Evolutionary conservation across 2,888 invertebrate genomes (phyloP), one percentile per base, ranked within the genome.

Genomic region (Ferdinandea cuprea): DNA sequence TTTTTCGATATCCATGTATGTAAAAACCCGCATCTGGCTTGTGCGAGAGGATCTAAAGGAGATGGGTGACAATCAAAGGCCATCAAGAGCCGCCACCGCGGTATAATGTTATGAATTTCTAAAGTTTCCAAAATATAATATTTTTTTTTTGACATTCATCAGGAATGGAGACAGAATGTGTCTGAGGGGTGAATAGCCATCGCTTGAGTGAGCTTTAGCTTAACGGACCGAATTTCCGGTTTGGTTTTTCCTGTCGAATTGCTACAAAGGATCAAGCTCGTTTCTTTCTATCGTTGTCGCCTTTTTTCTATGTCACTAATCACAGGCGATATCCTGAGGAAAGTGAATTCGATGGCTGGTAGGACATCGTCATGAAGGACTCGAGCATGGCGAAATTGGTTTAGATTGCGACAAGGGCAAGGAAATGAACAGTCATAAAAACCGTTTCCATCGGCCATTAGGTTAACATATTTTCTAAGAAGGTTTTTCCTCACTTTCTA

Each of bases 171-270:
- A 17, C 8, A 3, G 50, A 30, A 32, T 28, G 42, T 21, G 28
- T 44, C 6, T 25, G 58, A 61, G 69, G 73, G 68, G 54, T 54
- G 54, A 59, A 76, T 76, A 50, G 71, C 54, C 17, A 77, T 68
- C 68, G 83, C 61, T 78, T 78, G 46, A 78, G 68, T 83, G 63
- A 61, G 52, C 61, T 83, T 83, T 52, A 32, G 86, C 86, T 87
- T 88, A 89, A 89, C 89, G 89, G 89, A 88, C 88, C 88, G 88
- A 89, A 89, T 88, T 88, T 90, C 90, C 90, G 90, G 87, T 87
- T 89, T 87, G 88, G 88, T 88, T 89, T 89, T 89, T 89, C 89
- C 87, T 88, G 90, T 89, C 87, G 91, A 95, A 95, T 94, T 90
- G 93, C 32, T 78, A 72, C 72, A 66, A 81, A 81, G 69, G 69